Percentiles rank a stretch among this genome's conserved stretches.
Conservation (phyloP, 1,140 invertebrate species). For the Drosophila kikkawai region DNA sequence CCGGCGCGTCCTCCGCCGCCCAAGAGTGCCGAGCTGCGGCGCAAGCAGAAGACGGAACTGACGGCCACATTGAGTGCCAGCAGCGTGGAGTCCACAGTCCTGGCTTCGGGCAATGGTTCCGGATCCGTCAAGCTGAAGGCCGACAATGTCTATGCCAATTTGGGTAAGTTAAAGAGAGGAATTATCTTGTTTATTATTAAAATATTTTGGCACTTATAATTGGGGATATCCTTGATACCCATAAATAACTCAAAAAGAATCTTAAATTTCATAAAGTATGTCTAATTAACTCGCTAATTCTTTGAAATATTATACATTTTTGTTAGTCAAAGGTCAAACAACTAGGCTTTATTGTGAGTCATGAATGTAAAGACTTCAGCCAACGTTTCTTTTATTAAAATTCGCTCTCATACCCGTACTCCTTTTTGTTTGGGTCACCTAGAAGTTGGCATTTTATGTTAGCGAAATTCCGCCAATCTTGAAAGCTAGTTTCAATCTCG, state of each 20-base stretch:
- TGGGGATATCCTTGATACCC: too few species aligned
- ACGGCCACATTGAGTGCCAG: constrained; percentile 66
- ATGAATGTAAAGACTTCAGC: not conserved
- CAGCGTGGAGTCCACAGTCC: constrained; percentile 58
- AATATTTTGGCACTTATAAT: not conserved
- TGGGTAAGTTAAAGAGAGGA: constrained; percentile 85
- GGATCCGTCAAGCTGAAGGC: constrained; percentile 85
- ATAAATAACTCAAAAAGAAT: not conserved
- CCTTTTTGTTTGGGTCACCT: constrained; percentile 3
- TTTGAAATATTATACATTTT: not conserved
- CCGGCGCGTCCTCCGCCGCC: constrained; percentile 90
- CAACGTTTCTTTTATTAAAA: not conserved
- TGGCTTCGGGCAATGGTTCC: constrained; percentile 17
- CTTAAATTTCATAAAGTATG: not conserved
- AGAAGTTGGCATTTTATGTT: constrained; percentile 28
- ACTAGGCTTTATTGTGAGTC: not conserved
- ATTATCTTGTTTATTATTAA: not conserved
- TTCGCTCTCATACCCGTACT: constrained; percentile 4
- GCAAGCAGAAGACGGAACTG: constrained; percentile 86
- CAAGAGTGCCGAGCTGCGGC: constrained; percentile 88
- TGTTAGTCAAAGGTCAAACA: too few species aligned
- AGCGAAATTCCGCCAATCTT: constrained; percentile 25
- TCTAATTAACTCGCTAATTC: not conserved
- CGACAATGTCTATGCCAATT: constrained; percentile 92
- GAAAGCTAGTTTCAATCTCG: constrained; percentile 25